Conservation (phyloP, 2,888 invertebrate genomes). For the Clepsis dumicolana region DNA sequence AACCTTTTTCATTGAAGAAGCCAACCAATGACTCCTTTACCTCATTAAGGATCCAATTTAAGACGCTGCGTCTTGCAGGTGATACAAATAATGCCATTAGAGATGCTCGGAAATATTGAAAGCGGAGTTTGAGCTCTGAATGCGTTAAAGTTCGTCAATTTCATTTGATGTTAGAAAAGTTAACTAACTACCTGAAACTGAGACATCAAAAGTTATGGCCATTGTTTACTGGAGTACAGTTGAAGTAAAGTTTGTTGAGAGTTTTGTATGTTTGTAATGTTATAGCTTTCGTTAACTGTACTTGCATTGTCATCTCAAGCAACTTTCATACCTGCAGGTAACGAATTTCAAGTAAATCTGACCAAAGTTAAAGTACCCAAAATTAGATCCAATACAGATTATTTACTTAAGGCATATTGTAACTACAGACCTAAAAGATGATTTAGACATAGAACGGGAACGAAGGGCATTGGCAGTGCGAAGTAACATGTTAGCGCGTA, state of each 20-base stretch:
- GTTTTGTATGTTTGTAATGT: neutral
- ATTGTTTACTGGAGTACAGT: neutral
- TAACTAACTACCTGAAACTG: slow-evolving; percentile 8
- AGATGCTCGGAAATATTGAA: slow-evolving; percentile 53
- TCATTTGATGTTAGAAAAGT: slow-evolving; percentile 26
- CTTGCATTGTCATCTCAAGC: too few relatives aligned
- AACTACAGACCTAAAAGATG: too few relatives aligned
- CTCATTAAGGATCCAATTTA: slow-evolving; percentile 81
- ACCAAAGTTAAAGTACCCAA: neutral
- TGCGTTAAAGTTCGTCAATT: slow-evolving; percentile 24
- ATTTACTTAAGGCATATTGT: too few relatives aligned
- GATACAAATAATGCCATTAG: slow-evolving; percentile 82
- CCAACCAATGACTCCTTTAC: slow-evolving; percentile 72
- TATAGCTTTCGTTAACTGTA: too few relatives aligned
- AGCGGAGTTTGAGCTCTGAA: slow-evolving; percentile 17
- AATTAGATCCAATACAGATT: neutral
- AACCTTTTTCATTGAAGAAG: slow-evolving; percentile 48
- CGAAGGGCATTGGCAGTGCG: too few relatives aligned
- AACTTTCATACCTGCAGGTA: too few relatives aligned
- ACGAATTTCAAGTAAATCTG: neutral
- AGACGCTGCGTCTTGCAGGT: slow-evolving; percentile 72
- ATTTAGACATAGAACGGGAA: too few relatives aligned
- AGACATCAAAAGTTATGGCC: slow-evolving; percentile 30
- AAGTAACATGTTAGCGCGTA: too few relatives aligned
- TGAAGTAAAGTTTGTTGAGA: neutral